Conservation (phyloP, 1,140 invertebrate species). For the Drosophila ambigua region DNA sequence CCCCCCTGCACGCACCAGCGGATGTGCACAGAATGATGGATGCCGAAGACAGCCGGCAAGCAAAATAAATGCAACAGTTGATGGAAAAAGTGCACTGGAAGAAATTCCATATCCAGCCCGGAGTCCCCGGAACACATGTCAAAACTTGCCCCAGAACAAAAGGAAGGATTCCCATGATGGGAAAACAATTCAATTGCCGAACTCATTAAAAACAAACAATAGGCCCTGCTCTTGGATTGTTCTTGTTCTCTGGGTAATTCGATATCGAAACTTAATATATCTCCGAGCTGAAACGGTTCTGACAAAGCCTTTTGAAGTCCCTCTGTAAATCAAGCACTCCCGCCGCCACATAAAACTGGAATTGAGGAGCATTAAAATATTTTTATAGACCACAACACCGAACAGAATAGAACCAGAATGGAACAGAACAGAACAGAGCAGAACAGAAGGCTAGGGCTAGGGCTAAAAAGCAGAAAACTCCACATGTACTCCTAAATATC, state of each 20-base stretch:
- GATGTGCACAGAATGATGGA: conserved; percentile 48
- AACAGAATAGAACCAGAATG: conserved; percentile 23
- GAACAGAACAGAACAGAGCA: conserved; percentile 21
- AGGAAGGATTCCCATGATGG: conserved; percentile 13
- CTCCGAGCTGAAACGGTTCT: conserved; percentile 42
- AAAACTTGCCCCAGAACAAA: conserved; percentile 61
- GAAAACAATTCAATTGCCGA: conserved; percentile 47
- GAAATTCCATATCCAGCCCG: conserved; percentile 8
- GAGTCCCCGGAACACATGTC: conserved; percentile 53
- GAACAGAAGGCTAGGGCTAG: background rate
- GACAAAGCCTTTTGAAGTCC: conserved; percentile 60
- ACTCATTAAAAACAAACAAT: conserved; percentile 74
- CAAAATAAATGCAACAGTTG: conserved; percentile 28
- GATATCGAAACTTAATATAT: conserved; percentile 74
- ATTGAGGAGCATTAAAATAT: conserved; percentile 56
- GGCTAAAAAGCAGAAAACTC: conserved; percentile 27
- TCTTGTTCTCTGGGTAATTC: conserved; percentile 45
- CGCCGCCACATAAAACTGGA: conserved; percentile 20
- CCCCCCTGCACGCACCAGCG: conserved; percentile 36
- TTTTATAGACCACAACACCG: conserved; percentile 60
- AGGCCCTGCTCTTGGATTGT: conserved; percentile 40
- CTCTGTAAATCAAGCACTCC: conserved; percentile 50
- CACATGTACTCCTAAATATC: conserved; percentile 25
- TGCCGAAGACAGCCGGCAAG: conserved; percentile 42
- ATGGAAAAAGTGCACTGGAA: conserved; percentile 25